Evolutionary conservation across 2,113 vertebrate genomes (phyloP), one percentile per base, ranked within the genome.

Genomic region (Lota lota): DNA sequence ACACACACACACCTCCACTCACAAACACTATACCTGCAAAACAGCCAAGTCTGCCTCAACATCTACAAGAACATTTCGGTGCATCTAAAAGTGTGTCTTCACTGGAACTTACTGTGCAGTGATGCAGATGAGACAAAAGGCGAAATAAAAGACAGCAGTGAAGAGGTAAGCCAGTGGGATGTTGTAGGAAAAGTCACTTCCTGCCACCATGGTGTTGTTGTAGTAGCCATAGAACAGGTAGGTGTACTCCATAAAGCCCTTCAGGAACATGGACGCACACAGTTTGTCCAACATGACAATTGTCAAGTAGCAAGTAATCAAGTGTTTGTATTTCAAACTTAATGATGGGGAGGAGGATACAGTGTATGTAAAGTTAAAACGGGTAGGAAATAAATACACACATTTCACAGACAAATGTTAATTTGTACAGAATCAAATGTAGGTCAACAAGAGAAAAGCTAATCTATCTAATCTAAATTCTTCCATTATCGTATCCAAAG

Each of bases 221-320:
- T 95, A 97, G 84, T 85, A 95, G 16, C 95, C 95, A 1, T 96
- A 96, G 83, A 96, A 97, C 72, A 97, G 78, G 58, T 90, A 94
- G 0, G 95, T 93, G 80, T 93, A 92, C 70, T 95, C 94, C 83
- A 96, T 89, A 64, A 94, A 94, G 4, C 94, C 95, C 95, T 97
- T 81, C 11, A 63, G 57, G 66, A 33, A 69, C 51, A 3, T 28
- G 60, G 20, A 28, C 60, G 16, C 16, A 24, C 22, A 21, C 16
- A 56, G 53, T n/a, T 56, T 56, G 53, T 2, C 53, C 4, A 33
- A 33, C 28, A 33, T 33, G 28, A 33, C 7, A 33, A 33, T 33
- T 33, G 7, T 33, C 28, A 33, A n/a, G n/a, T n/a, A n/a, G n/a
- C n/a, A n/a, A n/a, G n/a, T n/a, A n/a, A 33, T 33, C 3, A 33